Evolutionary conservation across 2,888 invertebrate genomes (phyloP).

Genomic region (Tachina fera): DNA sequence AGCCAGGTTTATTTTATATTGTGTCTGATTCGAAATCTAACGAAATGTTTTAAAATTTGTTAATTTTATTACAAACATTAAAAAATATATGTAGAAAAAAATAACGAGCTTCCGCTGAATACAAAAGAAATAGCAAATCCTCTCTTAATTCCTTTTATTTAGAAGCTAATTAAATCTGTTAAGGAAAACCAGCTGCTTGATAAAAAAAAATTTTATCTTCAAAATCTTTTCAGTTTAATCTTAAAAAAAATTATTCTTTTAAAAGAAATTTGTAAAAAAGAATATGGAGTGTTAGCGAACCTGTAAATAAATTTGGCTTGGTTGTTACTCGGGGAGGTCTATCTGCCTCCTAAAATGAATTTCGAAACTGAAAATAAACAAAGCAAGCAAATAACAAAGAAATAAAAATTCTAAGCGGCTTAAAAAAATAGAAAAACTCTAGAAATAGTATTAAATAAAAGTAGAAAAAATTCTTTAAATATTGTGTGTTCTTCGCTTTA

Average conservation of each 20-base stretch:
- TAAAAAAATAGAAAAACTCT: slow-evolving; percentile 33
- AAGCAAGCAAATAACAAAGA: slow-evolving; percentile 12
- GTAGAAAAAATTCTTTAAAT: slow-evolving; percentile 35
- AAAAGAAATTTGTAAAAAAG: background rate
- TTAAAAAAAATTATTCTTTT: slow-evolving; percentile 8
- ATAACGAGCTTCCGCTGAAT: slow-evolving; percentile 37
- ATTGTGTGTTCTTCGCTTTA: slow-evolving; percentile 32
- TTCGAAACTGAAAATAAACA: slow-evolving; percentile 5
- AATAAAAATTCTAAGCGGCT: slow-evolving; percentile 56
- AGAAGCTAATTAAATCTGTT: slow-evolving; percentile 51
- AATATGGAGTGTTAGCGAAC: slow-evolving; percentile 3
- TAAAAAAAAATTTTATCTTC: slow-evolving; percentile 10
- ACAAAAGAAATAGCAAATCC: background rate
- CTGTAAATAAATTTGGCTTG: background rate
- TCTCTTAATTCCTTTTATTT: slow-evolving; percentile 34
- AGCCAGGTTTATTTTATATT: slow-evolving; percentile 51
- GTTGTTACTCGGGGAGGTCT: slow-evolving; percentile 56
- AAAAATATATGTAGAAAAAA: background rate
- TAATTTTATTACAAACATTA: slow-evolving; percentile 34
- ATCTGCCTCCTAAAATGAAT: slow-evolving; percentile 5
- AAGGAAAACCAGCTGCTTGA: slow-evolving; percentile 39
- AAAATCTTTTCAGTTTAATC: slow-evolving; percentile 25
- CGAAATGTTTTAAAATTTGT: slow-evolving; percentile 28
- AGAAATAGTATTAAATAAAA: background rate
- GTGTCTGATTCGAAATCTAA: slow-evolving; percentile 8